Evolutionary conservation across 2,113 vertebrate species (phyloP).

Genomic region (Semnornis frantzii): DNA sequence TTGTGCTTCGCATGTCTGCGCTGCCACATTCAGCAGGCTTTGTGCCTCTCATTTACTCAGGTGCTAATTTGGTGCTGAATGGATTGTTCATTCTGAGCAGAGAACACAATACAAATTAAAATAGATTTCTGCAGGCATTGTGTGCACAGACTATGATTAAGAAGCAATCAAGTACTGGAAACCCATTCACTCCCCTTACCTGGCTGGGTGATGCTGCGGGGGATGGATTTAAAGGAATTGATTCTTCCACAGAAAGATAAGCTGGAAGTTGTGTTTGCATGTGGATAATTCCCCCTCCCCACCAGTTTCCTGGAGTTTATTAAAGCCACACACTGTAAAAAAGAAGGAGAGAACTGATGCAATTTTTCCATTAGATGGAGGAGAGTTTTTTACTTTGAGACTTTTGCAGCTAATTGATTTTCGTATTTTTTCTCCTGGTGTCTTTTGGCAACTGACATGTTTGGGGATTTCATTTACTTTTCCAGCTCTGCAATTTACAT

Average conservation of each 20-base stretch:
- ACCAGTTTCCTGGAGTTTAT: not conserved
- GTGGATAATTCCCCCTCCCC: not conserved
- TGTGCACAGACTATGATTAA: not conserved
- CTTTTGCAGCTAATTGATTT: not conserved
- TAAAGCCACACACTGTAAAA: not conserved
- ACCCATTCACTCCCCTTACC: not conserved
- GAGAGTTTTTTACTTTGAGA: not conserved
- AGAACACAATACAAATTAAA: not conserved
- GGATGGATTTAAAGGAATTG: not conserved
- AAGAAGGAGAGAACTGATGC: not conserved
- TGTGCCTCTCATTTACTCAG: not conserved
- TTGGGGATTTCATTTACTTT: not conserved
- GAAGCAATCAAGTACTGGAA: not conserved
- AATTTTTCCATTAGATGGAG: not conserved
- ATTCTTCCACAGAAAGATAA: conserved; percentile 23
- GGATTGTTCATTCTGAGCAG: not conserved
- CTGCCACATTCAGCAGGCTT: not conserved
- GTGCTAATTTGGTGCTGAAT: not conserved
- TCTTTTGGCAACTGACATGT: not conserved
- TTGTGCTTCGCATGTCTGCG: not conserved
- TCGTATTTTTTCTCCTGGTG: not conserved
- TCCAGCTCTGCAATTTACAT: not conserved
- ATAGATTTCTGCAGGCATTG: conserved; percentile 21
- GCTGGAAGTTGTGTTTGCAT: not conserved
- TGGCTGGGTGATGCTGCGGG: not conserved